Evolutionary conservation across 2,113 vertebrate genomes (phyloP).

Genomic region (Halichoerus grypus): DNA sequence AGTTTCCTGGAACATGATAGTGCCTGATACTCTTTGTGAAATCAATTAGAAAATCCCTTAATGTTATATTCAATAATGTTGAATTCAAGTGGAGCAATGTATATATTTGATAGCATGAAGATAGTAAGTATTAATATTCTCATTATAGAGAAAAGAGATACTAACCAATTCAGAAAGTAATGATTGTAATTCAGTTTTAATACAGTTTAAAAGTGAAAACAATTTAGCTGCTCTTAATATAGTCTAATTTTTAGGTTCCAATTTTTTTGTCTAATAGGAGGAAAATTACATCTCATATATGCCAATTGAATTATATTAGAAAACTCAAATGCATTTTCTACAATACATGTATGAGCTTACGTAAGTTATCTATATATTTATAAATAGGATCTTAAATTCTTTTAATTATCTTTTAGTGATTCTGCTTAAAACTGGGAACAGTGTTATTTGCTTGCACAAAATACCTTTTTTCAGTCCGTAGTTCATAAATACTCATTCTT

Average conservation of each 20-base stretch:
- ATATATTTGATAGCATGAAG: slow-evolving; percentile 51
- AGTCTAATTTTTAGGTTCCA: slow-evolving; percentile 51
- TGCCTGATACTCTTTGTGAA: slow-evolving; percentile 30
- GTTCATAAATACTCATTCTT: not conserved
- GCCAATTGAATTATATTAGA: slow-evolving; percentile 50
- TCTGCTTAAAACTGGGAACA: not conserved
- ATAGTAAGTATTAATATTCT: slow-evolving; percentile 62
- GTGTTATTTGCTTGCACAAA: not conserved
- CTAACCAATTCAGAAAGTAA: slow-evolving; percentile 61
- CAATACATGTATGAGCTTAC: not conserved
- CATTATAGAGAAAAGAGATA: slow-evolving; percentile 58
- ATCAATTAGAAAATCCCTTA: slow-evolving; percentile 48
- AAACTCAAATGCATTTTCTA: slow-evolving; percentile 24
- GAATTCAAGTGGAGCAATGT: slow-evolving; percentile 51
- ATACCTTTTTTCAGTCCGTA: not conserved
- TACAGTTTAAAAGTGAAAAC: slow-evolving; percentile 51
- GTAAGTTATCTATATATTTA: not conserved
- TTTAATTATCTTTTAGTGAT: slow-evolving; percentile 9
- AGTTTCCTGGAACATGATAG: not conserved
- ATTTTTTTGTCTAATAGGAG: slow-evolving; percentile 56
- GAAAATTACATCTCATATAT: slow-evolving; percentile 47
- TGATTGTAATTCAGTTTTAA: slow-evolving; percentile 66
- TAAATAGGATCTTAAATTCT: slow-evolving; percentile 1
- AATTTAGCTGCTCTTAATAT: slow-evolving; percentile 48
- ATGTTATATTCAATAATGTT: slow-evolving; percentile 52